These are phyloP conservation scores for Danio kyathit DNA, from an alignment of 2,797 vertebrate genomes.

Conservation along the genomic window DNA sequence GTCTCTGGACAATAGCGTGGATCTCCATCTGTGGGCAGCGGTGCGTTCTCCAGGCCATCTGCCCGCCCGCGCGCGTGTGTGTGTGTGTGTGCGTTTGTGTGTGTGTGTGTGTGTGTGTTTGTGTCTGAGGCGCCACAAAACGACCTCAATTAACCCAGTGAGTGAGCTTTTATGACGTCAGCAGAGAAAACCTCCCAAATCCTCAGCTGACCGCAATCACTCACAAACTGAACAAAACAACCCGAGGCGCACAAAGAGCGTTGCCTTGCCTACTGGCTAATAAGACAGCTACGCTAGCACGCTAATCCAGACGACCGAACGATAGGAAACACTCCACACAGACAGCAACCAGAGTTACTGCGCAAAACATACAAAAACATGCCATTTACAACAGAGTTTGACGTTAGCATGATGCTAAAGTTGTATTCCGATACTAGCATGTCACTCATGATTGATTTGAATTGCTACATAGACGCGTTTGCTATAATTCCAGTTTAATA, in stretches of 20 bases:
- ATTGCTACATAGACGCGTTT: too few species aligned
- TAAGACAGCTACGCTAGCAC: background rate
- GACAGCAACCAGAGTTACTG: too few species aligned
- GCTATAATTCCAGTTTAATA: background rate
- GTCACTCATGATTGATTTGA: background rate
- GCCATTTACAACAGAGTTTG: background rate
- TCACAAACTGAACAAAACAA: conserved; percentile 14
- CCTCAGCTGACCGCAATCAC: background rate
- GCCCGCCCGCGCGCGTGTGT: background rate
- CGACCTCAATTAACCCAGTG: background rate
- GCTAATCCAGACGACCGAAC: background rate
- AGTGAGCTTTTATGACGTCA: conserved; percentile 32
- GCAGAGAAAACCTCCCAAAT: background rate
- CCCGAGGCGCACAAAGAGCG: background rate
- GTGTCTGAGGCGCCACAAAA: background rate
- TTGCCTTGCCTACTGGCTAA: background rate
- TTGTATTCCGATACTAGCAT: too few species aligned
- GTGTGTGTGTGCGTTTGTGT: background rate
- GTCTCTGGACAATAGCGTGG: conserved; percentile 20
- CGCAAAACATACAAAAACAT: background rate
- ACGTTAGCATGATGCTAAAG: too few species aligned
- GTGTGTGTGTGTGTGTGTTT: background rate
- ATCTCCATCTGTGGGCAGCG: conserved; percentile 15
- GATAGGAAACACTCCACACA: too few species aligned
- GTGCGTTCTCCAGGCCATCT: conserved; percentile 26